Evolutionary conservation across 2,113 vertebrate genomes (phyloP).

Genomic region (Lasiurus cinereus): DNA sequence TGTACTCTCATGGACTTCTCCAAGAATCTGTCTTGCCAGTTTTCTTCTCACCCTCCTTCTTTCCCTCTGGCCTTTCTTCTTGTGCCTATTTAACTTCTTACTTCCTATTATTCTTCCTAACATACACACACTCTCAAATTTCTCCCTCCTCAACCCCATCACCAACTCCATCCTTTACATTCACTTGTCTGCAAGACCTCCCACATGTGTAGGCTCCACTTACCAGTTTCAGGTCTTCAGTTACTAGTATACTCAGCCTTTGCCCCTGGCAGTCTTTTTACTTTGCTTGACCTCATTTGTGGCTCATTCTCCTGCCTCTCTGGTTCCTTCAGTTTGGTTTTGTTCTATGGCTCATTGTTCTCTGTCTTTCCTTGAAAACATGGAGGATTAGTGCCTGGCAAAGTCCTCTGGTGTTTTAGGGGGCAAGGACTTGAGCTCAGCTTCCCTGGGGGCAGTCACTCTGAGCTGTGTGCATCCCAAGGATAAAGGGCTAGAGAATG

Average conservation of each 20-base stretch:
- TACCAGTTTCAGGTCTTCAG: background rate
- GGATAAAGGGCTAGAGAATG: no score
- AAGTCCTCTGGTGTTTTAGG: background rate
- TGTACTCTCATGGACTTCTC: background rate
- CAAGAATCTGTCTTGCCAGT: background rate
- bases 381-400: background rate
- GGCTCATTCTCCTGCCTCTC: background rate
- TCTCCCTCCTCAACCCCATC: background rate
- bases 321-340: background rate
- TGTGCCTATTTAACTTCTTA: background rate
- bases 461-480: background rate
- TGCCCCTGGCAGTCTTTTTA: fast-evolving
- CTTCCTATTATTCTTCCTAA: background rate
- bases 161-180: background rate
- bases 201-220: no score
- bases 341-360: background rate
- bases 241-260: background rate
- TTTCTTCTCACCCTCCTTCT: background rate
- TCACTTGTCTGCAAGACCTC: background rate
- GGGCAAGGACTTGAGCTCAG: background rate
- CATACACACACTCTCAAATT: background rate
- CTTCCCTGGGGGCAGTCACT: background rate
- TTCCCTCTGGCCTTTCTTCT: background rate
- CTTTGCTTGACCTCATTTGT: background rate
- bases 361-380: constrained; percentile 12